Evolutionary conservation across 1,140 invertebrate genomes (phyloP), one percentile per base, ranked within the genome.

Genomic region (Trachymyrmex septentrionalis): DNA sequence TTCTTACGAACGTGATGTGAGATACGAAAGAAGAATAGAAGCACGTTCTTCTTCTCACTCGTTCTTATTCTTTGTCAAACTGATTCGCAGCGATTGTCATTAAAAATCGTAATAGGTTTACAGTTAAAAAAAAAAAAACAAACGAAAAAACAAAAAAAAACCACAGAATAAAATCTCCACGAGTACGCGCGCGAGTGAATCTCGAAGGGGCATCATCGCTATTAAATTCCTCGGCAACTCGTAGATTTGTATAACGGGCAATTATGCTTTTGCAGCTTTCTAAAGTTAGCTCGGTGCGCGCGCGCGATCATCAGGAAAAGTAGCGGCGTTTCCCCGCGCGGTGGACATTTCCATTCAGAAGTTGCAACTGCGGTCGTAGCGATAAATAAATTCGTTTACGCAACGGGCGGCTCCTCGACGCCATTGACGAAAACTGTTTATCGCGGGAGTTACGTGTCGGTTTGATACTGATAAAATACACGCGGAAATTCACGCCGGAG

Each of bases 251-350:
- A 86, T 61, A 86, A 89, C 77, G 66, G 61, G 53, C 88, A 89
- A 88, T 89, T 89, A 88, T 69, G 63, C 84, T 86, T 89, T 86
- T 85, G 85, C 81, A 53, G 55, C 53, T 77, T 71, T 88, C 76
- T 27, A 63, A 86, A 88, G 75, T 86, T 82, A 34, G 66, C 64
- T 80, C 55, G 24, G n/a, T 55, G 55, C 55, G 69, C 55, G 38
- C 55, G 69, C 69, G 38, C 69, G 85, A 82, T 86, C 85, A 82
- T 86, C 85, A 63, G 55, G 55, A 64, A n/a, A 71, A 72, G 66
- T 82, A 63, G 66, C 38, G 55, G 24, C 44, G 24, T 66, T 63
- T 50, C 57, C 59, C 19, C 50, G 57, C 50, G 77, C 63, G 10
- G 50, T 55, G 19, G 63, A 81, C 85, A 69, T 86, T 50, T 86